phyloP scores from a whole-genome alignment of 2,113 vertebrate genomes.

The Ailuropoda melanoleuca region DNA sequence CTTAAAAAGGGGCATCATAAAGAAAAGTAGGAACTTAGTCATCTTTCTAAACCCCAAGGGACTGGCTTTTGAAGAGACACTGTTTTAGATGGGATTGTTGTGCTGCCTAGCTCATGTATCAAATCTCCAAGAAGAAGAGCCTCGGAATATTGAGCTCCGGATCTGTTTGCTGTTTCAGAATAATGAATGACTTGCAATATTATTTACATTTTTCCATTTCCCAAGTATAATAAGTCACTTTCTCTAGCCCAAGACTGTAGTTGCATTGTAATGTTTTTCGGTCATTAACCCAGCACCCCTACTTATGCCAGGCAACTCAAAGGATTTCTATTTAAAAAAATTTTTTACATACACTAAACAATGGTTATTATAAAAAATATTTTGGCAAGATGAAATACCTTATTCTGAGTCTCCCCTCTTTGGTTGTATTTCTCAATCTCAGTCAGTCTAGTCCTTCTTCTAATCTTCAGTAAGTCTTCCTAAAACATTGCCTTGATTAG shows the following conservation, averaged over 20 bases:
- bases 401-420: background rate
- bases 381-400: background rate
- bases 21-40: background rate
- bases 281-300: background rate
- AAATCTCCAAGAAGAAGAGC: background rate
- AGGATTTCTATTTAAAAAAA: background rate
- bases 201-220: background rate
- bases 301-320: background rate
- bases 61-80: background rate
- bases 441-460: background rate
- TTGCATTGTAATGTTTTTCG: background rate
- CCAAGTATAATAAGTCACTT: background rate
- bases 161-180: background rate
- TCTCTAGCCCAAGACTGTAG: background rate
- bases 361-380: background rate
- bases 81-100: background rate
- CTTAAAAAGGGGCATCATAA: background rate
- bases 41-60: background rate
- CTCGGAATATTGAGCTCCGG: background rate
- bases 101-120: background rate
- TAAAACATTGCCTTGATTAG: background rate
- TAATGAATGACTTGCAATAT: background rate
- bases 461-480: background rate
- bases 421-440: background rate
- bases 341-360: background rate